Conservation (phyloP, 1,140 invertebrate genomes). For the Theocolax elegans region DNA sequence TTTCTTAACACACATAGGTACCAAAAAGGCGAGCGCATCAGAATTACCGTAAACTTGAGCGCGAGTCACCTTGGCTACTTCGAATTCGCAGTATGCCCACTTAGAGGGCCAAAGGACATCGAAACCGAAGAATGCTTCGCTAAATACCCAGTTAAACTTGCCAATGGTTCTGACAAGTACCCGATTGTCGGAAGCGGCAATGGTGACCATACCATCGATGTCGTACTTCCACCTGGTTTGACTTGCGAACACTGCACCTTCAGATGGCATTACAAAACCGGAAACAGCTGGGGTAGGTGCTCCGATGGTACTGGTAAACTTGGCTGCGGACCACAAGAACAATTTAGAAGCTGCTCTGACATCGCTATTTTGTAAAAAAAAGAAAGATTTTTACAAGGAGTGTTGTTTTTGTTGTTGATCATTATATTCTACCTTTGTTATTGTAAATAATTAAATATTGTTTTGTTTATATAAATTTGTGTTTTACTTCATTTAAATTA, state of each 20-base stretch:
- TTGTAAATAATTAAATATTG: too few relatives aligned
- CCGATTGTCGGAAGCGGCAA: neutral
- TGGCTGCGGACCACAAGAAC: constrained; percentile 75
- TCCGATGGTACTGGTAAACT: constrained; percentile 61
- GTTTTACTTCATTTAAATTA: too few relatives aligned
- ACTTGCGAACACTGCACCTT: constrained; percentile 74
- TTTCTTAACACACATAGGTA: too few relatives aligned
- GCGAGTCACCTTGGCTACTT: constrained; percentile 78
- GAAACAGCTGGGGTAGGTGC: constrained; percentile 72
- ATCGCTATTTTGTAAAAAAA: constrained; percentile 68
- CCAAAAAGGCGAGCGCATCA: constrained; percentile 43
- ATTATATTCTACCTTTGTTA: too few relatives aligned
- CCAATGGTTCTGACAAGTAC: constrained; percentile 63
- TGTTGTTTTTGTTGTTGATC: too few relatives aligned
- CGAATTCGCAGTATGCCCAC: constrained; percentile 70
- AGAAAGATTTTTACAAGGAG: too few relatives aligned
- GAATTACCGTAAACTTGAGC: constrained; percentile 77
- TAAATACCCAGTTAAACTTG: constrained; percentile 71
- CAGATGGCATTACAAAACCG: constrained; percentile 73
- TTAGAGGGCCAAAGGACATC: constrained; percentile 60
- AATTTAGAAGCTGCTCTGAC: constrained; percentile 76
- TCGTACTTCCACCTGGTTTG: constrained; percentile 54
- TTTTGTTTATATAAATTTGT: too few relatives aligned
- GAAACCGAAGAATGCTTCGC: constrained; percentile 74
- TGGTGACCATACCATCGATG: constrained; percentile 36